A percentile compares a stretch with the other conserved stretches of the same genome.
Evolutionary conservation across 1,140 invertebrate species (phyloP).

Genomic region (Harpegnathos saltator): DNA sequence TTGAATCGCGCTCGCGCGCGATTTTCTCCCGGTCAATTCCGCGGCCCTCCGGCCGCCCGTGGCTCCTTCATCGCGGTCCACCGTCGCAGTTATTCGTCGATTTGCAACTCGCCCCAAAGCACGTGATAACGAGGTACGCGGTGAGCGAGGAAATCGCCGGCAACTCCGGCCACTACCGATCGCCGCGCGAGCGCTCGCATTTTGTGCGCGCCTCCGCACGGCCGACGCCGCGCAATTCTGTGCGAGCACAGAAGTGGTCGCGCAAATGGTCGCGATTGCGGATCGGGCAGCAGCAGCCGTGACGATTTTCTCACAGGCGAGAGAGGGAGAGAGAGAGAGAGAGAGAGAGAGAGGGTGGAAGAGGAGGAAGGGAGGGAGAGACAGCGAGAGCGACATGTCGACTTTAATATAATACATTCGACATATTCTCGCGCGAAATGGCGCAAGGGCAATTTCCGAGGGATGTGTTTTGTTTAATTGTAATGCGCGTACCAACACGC

Average conservation of each 20-base stretch:
- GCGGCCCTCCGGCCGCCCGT: constrained; percentile 28
- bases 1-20: constrained; percentile 37
- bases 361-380: too few species aligned
- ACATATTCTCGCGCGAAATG: too few species aligned
- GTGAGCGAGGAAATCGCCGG: constrained; percentile 49
- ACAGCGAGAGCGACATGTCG: too few species aligned
- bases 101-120: constrained; percentile 70
- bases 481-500: too few species aligned
- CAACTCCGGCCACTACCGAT: constrained; percentile 44
- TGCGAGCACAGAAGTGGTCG: constrained; percentile 12
- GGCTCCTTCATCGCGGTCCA: constrained; percentile 59
- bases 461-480: too few species aligned
- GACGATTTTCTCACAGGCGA: not conserved
- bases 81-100: constrained; percentile 71
- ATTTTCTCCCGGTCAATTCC: constrained; percentile 70
- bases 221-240: constrained; percentile 25
- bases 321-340: not conserved
- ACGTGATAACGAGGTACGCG: constrained; percentile 70
- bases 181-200: constrained; percentile 50
- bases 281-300: not conserved
- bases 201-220: constrained; percentile 18
- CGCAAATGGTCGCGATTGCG: constrained; percentile 33
- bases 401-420: too few species aligned
- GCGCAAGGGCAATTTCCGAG: too few species aligned
- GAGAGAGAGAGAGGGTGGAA: too few species aligned